Conservation (phyloP, 2,113 vertebrate genomes). For the Crypturellus undulatus region DNA sequence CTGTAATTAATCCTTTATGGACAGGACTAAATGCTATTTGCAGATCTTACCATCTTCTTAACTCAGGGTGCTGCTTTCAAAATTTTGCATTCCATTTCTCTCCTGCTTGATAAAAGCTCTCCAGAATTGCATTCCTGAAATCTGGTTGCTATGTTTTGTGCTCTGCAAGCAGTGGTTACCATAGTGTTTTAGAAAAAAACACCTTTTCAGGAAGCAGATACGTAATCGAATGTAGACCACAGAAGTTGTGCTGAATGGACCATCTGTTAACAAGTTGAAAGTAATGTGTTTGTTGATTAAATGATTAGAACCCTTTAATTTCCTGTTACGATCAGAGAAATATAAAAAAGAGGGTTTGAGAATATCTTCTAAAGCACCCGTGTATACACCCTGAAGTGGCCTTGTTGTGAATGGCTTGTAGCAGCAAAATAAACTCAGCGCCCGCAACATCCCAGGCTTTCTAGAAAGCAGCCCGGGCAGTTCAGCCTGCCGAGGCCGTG, state of each 20-base stretch:
- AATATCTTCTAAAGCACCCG: background rate
- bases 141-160: conserved; percentile 47
- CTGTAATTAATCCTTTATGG: background rate
- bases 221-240: background rate
- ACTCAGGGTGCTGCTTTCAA: background rate
- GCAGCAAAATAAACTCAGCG: background rate
- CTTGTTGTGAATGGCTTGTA: background rate
- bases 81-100: background rate
- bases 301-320: background rate
- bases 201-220: conserved; percentile 43
- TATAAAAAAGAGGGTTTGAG: background rate
- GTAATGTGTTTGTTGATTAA: background rate
- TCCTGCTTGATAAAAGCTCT: background rate
- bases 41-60: conserved; percentile 1
- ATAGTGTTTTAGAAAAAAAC: conserved; percentile 48
- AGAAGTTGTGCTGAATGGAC: conserved; percentile 13
- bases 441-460: background rate
- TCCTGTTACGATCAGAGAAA: background rate
- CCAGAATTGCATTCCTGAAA: conserved; percentile 42
- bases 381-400: background rate
- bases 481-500: background rate
- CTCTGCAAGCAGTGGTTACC: background rate
- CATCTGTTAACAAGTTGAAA: conserved; percentile 30
- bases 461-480: background rate
- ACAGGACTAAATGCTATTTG: background rate